These are phyloP conservation scores for Buceros bicornis DNA, from an alignment of 2,797 vertebrate species.

Conservation along the genomic window DNA sequence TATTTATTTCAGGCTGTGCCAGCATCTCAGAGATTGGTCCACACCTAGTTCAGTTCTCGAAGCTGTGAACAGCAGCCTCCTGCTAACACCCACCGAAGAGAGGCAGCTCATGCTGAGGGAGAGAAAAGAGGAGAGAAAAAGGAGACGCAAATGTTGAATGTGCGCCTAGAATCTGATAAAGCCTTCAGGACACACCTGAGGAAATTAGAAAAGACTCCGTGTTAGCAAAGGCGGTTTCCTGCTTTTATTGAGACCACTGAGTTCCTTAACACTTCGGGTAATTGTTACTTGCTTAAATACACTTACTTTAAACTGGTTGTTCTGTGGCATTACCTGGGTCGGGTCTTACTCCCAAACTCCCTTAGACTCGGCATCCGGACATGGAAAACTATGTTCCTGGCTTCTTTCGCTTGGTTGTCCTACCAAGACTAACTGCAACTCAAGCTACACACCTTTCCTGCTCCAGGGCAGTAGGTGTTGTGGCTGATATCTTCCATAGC, in stretches of 20 bases:
- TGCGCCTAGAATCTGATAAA: neutral
- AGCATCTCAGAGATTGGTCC: constrained; percentile 89
- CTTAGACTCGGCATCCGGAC: fast-evolving
- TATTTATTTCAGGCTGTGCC: constrained; percentile 87
- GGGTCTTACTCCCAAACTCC: neutral
- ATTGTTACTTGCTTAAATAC: neutral
- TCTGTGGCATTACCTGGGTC: neutral
- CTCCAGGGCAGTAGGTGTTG: neutral
- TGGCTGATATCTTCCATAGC: neutral
- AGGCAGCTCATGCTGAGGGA: neutral
- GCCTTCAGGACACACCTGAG: neutral
- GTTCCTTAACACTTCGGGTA: neutral
- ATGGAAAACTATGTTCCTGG: neutral
- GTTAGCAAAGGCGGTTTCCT: neutral
- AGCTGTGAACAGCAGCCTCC: constrained; percentile 75
- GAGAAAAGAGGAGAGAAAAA: neutral
- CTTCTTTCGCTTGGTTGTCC: neutral
- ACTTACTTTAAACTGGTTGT: neutral
- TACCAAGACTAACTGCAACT: neutral
- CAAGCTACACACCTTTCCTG: neutral
- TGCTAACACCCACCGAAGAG: neutral
- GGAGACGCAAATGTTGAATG: neutral
- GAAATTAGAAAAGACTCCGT: neutral
- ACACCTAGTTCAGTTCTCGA: constrained; percentile 90
- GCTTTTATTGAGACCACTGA: neutral